Percentiles rank a stretch among this genome's conserved stretches.
Evolutionary conservation across 2,113 vertebrate genomes (phyloP).

Genomic region (Galbula dea): DNA sequence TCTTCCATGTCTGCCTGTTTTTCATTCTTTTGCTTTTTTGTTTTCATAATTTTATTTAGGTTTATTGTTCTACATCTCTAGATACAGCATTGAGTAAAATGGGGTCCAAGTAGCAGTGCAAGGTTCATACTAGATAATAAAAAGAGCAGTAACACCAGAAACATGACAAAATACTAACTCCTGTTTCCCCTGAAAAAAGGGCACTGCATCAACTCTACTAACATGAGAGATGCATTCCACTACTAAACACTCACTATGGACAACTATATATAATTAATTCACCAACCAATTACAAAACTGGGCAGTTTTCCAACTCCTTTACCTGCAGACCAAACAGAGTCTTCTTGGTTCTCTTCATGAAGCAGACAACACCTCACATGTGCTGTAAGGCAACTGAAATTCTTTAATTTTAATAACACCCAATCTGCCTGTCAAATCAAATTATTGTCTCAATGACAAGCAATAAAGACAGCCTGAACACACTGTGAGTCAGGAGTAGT

Average conservation of each 20-base stretch:
- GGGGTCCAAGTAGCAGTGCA: background rate
- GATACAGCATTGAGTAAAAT: background rate
- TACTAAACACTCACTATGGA: background rate
- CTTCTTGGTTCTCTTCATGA: background rate
- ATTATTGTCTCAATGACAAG: conserved; percentile 43
- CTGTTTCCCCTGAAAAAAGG: background rate
- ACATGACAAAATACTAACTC: background rate
- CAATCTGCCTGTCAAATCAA: conserved; percentile 59
- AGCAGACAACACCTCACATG: background rate
- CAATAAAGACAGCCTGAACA: conserved; percentile 41
- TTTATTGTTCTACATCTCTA: background rate
- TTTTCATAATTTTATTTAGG: background rate
- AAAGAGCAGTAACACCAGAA: background rate
- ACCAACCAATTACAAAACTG: conserved; percentile 3
- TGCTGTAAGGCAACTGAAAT: conserved; percentile 18
- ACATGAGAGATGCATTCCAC: background rate
- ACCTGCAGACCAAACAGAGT: background rate
- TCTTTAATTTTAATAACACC: conserved; percentile 39
- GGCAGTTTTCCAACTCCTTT: conserved; percentile 19
- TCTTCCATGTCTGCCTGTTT: background rate
- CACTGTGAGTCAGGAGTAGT: background rate
- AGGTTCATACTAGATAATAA: background rate
- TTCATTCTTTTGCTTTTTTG: background rate
- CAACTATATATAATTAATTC: conserved; percentile 31
- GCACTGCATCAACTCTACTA: background rate